Evolutionary conservation across 2,888 invertebrate genomes (phyloP).

Genomic region (Eristalis tenax): DNA sequence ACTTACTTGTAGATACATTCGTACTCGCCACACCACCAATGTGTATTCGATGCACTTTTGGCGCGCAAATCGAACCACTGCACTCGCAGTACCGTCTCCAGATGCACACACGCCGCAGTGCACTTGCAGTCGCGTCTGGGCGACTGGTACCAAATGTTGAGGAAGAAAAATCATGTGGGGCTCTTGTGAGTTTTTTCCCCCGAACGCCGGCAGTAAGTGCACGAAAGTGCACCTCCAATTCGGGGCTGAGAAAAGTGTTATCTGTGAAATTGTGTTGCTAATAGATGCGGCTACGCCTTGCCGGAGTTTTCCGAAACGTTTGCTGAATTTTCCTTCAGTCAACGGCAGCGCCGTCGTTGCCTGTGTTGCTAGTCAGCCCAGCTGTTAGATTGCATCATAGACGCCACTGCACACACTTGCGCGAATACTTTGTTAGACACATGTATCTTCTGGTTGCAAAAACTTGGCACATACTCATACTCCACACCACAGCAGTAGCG

Average conservation of each 20-base stretch:
- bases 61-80: constrained; percentile 49
- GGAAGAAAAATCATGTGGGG: constrained; percentile 81
- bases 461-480: constrained; percentile 34
- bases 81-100: background rate
- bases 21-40: background rate
- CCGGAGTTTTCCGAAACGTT: constrained; percentile 61
- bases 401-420: constrained; percentile 27
- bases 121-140: constrained; percentile 76
- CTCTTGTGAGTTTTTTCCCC: constrained; percentile 78
- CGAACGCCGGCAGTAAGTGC: constrained; percentile 15
- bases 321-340: constrained; percentile 39
- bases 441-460: constrained; percentile 42
- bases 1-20: constrained; percentile 14
- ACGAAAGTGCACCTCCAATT: constrained; percentile 40
- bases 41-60: constrained; percentile 55
- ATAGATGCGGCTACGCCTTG: constrained; percentile 35
- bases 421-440: constrained; percentile 45
- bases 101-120: constrained; percentile 37
- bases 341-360: background rate
- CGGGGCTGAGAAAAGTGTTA: constrained; percentile 68
- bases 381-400: constrained; percentile 62
- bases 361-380: constrained; percentile 24
- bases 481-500: background rate
- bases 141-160: constrained; percentile 81
- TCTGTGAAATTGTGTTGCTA: constrained; percentile 65